A percentile compares a stretch with the other conserved stretches of the same genome.
Evolutionary conservation across 53 echinoderm and acorn worm species (phyloP).

Genomic region (Actinopyga echinites): DNA sequence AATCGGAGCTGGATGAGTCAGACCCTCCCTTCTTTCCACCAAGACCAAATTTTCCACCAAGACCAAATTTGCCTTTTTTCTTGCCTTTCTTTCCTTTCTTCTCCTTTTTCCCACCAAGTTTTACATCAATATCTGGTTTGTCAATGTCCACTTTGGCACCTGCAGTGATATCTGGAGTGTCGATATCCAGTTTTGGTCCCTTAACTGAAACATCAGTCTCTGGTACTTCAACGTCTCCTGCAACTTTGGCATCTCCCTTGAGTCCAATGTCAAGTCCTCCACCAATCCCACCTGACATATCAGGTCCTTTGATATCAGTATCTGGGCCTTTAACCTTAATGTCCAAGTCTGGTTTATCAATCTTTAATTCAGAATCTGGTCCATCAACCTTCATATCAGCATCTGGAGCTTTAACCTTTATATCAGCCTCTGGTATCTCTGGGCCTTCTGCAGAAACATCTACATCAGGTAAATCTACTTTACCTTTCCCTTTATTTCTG

Average conservation of each 20-base stretch:
- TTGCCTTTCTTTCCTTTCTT: conserved; percentile 33
- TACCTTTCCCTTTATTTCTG: conserved; percentile 25
- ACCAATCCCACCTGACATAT: conserved; percentile 43
- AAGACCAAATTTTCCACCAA: conserved; percentile 41
- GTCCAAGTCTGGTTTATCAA: conserved; percentile 21
- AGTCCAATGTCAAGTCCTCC: conserved; percentile 29
- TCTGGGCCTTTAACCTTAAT: conserved; percentile 41
- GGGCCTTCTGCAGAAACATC: conserved; percentile 60
- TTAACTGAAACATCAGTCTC: conserved; percentile 47
- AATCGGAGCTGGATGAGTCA: not conserved
- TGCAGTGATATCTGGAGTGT: conserved; percentile 54
- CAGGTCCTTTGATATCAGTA: conserved; percentile 55
- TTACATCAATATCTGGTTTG: conserved; percentile 29
- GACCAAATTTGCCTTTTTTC: conserved; percentile 66
- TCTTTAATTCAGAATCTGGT: conserved; percentile 49
- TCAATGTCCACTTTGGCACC: conserved; percentile 41
- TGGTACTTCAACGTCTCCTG: conserved; percentile 41
- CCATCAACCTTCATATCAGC: conserved; percentile 52
- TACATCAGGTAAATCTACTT: conserved; percentile 44
- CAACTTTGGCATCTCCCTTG: conserved; percentile 21
- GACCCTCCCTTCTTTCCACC: conserved; percentile 6
- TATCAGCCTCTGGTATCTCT: conserved; percentile 54
- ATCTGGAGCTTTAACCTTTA: conserved; percentile 48
- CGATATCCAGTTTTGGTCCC: conserved; percentile 54
- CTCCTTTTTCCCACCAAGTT: conserved; percentile 19